Percentiles rank a stretch among this genome's conserved stretches.
These are phyloP conservation scores for Hartigia nigra DNA, from an alignment of 2,888 invertebrate species.

Conservation along the genomic window DNA sequence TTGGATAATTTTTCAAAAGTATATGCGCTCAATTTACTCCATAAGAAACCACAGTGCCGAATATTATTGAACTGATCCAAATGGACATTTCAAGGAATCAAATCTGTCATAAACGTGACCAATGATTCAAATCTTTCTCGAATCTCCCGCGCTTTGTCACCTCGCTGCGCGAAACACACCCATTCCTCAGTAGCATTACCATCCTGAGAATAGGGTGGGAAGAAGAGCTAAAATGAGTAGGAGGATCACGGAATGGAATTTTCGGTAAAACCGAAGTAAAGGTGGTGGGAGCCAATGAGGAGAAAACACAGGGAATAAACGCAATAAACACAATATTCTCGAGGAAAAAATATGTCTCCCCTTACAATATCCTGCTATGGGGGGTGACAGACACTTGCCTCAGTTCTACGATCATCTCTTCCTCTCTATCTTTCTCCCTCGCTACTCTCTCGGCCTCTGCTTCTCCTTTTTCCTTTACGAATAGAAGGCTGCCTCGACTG, in stretches of 20 bases:
- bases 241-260: neutral
- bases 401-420: constrained; percentile 26
- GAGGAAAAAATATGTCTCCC: constrained; percentile 19
- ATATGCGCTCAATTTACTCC: neutral
- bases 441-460: constrained; percentile 27
- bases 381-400: constrained; percentile 23
- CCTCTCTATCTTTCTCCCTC: constrained; percentile 22
- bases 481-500: constrained; percentile 2
- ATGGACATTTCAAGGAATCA: neutral
- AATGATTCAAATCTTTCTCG: neutral
- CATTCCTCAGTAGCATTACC: neutral
- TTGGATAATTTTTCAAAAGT: neutral
- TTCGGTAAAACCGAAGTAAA: neutral
- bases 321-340: constrained; percentile 24
- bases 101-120: neutral
- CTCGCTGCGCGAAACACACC: neutral
- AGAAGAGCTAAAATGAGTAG: constrained; percentile 1
- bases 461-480: neutral
- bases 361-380: constrained; percentile 21
- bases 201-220: neutral
- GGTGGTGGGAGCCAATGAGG: neutral
- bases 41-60: neutral
- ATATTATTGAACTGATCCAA: neutral
- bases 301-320: constrained; percentile 19
- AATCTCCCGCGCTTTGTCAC: neutral